Base-by-base conservation (phyloP, 2,113 vertebrate species). In the Panthera leo region DNA sequence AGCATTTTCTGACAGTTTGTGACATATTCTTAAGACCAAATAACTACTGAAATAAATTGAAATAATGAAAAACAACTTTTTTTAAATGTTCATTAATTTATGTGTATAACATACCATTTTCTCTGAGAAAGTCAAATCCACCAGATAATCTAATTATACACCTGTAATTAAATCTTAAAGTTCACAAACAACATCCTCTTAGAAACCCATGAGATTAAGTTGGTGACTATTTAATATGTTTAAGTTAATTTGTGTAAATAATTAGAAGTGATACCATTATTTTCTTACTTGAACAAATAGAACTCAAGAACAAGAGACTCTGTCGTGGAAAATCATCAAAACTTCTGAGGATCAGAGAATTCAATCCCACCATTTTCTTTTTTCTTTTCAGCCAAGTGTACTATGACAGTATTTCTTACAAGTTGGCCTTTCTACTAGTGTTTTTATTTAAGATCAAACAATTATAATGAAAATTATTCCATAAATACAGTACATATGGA, bases 301-400 rank as follows among this genome's bases (percentile, higher is more conserved):
- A 94, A 98, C 91, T 97, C 87, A 94, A 92, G 80, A 96, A 86
- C 21, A 95, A 91, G 95, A 98, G 84, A 96, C 98, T 96, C 96
- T 97, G 36, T 92, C 68, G 67, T 10, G 25, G 61, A 21, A 94
- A 96, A 79, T 70, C 55, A 78, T 48, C 23, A 82, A 89, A 93
- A 93, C 2, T 65, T 83, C 25, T 89, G 13, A 83, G 25, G 18
- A 75, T 48, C 39, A 85, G 23, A 73, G 23, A 95, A 82, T 51
- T 80, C 36, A 71, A 73, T 18, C 19, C 63, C 51, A 61, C 18
- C 63, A 91, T 85, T 93, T 87, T 90, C 78, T 71, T 63, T 67
- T 21, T 36, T 75, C 67, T 95, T 94, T 80, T 92, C 29, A 79
- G 68, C 53, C 18, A 4, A 55, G 16, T 70, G 31, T 34, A 89